Evolutionary conservation across 1,140 invertebrate species (phyloP).

Genomic region (Drosophila navojoa): DNA sequence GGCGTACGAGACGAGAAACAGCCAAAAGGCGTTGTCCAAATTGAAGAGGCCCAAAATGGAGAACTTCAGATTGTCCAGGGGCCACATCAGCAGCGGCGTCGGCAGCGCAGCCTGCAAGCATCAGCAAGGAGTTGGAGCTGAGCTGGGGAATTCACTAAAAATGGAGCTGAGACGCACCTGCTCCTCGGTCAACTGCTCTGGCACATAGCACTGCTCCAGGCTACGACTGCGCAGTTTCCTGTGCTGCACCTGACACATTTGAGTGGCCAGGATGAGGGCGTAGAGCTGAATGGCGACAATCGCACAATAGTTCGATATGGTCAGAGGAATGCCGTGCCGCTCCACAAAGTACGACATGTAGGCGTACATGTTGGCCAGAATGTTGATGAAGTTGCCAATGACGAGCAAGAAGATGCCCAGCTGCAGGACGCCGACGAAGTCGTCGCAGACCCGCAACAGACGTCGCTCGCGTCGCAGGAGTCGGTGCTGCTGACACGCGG

Average conservation of each 20-base stretch:
- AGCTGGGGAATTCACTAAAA: background rate
- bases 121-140: too few relatives aligned
- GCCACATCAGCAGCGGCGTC: slow-evolving; percentile 41
- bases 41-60: slow-evolving; percentile 62
- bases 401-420: slow-evolving; percentile 65
- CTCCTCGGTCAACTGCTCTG: slow-evolving; percentile 12
- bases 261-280: slow-evolving; percentile 56
- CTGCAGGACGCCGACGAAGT: slow-evolving; percentile 43
- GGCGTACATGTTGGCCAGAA: slow-evolving; percentile 75
- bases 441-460: slow-evolving; percentile 30
- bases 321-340: slow-evolving; percentile 61
- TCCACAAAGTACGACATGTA: slow-evolving; percentile 72
- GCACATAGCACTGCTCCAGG: slow-evolving; percentile 46
- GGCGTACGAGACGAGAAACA: slow-evolving; percentile 69
- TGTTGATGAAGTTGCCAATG: slow-evolving; percentile 65
- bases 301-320: slow-evolving; percentile 72
- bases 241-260: slow-evolving; percentile 58
- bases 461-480: slow-evolving; percentile 25
- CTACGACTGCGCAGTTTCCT: slow-evolving; percentile 23
- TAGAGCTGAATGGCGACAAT: slow-evolving; percentile 63
- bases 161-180: slow-evolving; percentile 33
- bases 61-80: slow-evolving; percentile 38
- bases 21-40: slow-evolving; percentile 65
- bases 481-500: background rate
- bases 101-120: slow-evolving; percentile 37